Evolutionary conservation across 1,140 invertebrate genomes (phyloP).

Genomic region (Plutomurus gul): DNA sequence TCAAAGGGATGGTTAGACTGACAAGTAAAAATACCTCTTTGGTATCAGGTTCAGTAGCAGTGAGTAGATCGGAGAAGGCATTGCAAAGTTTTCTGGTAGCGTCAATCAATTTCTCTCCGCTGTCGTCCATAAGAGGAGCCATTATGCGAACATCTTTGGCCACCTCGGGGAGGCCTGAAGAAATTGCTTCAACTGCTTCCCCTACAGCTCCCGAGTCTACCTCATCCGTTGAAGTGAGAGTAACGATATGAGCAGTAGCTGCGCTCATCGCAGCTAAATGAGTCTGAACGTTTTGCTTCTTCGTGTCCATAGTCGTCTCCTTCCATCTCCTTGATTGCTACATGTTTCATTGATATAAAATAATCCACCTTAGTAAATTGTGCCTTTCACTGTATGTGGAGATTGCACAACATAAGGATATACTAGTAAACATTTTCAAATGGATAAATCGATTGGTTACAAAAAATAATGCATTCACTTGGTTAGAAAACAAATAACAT

Average conservation of each 20-base stretch:
- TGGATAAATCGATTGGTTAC: background rate
- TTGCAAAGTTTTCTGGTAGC: constrained; percentile 88
- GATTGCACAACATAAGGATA: no score
- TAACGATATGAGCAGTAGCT: constrained; percentile 97
- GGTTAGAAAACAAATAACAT: background rate
- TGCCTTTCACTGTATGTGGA: no score
- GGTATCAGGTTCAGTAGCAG: constrained; percentile 89
- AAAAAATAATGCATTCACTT: background rate
- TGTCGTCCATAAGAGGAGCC: constrained; percentile 88
- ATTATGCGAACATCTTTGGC: constrained; percentile 93
- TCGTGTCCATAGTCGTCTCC: constrained; percentile 89
- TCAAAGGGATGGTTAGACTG: no score
- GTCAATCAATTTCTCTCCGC: constrained; percentile 84
- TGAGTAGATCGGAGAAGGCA: constrained; percentile 93
- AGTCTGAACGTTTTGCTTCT: constrained; percentile 93
- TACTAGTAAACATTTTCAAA: background rate
- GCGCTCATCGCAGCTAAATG: constrained; percentile 99
- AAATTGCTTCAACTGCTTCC: constrained; percentile 95
- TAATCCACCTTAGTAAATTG: background rate
- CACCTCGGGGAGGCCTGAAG: constrained; percentile 94
- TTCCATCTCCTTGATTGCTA: constrained; percentile 87
- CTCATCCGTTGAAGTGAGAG: constrained; percentile 82
- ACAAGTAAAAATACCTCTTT: constrained; percentile 81
- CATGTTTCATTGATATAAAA: constrained; percentile 8
- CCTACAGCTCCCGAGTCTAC: constrained; percentile 94